Evolutionary conservation across 2,888 invertebrate genomes (phyloP), one percentile per base, ranked within the genome.

Genomic region (Teleiodes luculella): DNA sequence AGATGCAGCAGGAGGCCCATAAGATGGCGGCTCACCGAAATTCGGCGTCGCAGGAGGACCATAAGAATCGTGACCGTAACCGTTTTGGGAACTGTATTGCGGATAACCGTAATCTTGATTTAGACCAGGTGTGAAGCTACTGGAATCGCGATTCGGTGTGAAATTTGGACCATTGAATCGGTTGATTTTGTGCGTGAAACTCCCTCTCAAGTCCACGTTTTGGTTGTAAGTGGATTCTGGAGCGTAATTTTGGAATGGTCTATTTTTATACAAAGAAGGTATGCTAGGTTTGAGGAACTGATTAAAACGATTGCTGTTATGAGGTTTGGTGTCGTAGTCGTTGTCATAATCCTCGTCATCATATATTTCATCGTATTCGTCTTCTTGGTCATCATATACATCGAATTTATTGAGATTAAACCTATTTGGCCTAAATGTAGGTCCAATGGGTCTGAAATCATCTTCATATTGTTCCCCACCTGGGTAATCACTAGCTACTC

Each of bases 291-390:
- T 20, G 8, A 16, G 18, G 10, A 13, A 10, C n/a, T 33, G 14
- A 28, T 55, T 68, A 53, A 70, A 70, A 10, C 39, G 31, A 37
- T 24, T 20, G 30, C 37, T 33, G 14, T 35, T 47, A 37, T 16
- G 10, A 16, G 55, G 39, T 1, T 51, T 61, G 16, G 61, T 62
- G 37, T 73, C 74, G 28, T 73, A 71, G 46, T 81, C 78, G 35
- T 65, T 62, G 18, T 71, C 69, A 0, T 64, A 64, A 52, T 67
- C 70, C 4, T 72, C 76, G 30, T 74, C 76, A 31, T 61, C 64
- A 51, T 71, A 70, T 16, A 76, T 72, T 8, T 77, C 69, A 24
- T 74, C 72, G 28, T 71, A 69, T 13, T 71, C 70, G 57, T 61
- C 74, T 6, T 77, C 69, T 28, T 74, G 72, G 20, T 70, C 70